Evolutionary conservation across 2,113 vertebrate genomes (phyloP).

Genomic region (Tonatia bakeri): DNA sequence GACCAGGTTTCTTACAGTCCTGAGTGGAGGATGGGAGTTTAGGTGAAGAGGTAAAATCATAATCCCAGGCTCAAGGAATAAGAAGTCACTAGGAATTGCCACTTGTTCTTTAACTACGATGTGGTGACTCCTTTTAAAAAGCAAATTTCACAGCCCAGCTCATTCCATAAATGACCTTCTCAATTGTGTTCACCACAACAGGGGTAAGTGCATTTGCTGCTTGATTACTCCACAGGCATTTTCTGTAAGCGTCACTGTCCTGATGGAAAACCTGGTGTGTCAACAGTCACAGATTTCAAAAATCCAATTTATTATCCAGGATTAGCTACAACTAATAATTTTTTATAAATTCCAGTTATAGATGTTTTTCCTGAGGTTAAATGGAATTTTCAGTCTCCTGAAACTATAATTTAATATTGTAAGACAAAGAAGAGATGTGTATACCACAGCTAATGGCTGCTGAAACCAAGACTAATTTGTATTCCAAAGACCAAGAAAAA

Average conservation of each 20-base stretch:
- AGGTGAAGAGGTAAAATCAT: not conserved
- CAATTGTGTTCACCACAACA: not conserved
- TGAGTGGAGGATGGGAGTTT: not conserved
- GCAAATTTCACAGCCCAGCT: not conserved
- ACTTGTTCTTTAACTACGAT: not conserved
- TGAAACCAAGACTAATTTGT: conserved; percentile 30
- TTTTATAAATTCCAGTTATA: conserved; percentile 42
- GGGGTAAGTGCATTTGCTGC: not conserved
- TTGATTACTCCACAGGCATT: not conserved
- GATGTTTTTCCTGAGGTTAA: not conserved
- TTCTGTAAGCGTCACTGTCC: not conserved
- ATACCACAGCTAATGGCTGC: not conserved
- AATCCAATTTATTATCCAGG: conserved; percentile 58
- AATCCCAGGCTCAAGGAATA: not conserved
- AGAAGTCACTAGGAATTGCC: not conserved
- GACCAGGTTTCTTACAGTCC: not conserved
- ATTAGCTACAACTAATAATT: conserved; percentile 58
- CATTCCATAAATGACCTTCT: not conserved
- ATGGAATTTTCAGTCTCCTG: conserved; percentile 37
- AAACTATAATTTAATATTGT: conserved; percentile 56
- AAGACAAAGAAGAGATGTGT: conserved; percentile 47
- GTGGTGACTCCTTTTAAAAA: conserved; percentile 43
- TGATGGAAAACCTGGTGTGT: conserved; percentile 8
- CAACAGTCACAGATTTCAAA: conserved; percentile 51
- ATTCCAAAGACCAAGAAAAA: conserved; percentile 45